These are phyloP conservation scores for Aurelia aurita complex sp. Pacific DNA, from an alignment of 30 jellyfish, hydroid and myxozoan species.

Conservation along the genomic window DNA sequence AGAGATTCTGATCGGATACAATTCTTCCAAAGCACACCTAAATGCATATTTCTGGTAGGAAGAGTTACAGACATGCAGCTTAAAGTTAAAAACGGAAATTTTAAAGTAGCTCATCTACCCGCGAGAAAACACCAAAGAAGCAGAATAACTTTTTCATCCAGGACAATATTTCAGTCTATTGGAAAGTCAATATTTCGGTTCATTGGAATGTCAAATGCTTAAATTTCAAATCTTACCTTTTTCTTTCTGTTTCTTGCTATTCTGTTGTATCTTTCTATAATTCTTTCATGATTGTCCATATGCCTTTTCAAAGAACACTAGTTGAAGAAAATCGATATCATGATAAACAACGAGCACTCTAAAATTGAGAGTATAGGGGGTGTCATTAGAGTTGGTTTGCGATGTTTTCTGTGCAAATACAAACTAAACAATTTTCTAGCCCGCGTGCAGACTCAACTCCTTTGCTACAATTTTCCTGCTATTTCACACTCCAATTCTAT, in stretches of 20 bases:
- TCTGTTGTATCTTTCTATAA: conserved; percentile 35
- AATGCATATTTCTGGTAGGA: no score
- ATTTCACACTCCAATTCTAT: no score
- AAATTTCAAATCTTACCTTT: conserved; percentile 11
- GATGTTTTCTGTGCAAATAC: no score
- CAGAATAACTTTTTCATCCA: not conserved
- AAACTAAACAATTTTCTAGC: no score
- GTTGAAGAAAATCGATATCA: not conserved
- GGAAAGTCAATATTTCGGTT: not conserved
- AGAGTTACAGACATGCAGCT: no score
- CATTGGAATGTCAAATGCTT: not conserved
- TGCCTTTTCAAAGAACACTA: conserved; percentile 53
- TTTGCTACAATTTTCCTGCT: no score
- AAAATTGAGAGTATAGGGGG: not conserved
- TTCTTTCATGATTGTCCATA: conserved; percentile 42
- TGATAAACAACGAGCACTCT: not conserved
- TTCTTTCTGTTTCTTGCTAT: conserved; percentile 53
- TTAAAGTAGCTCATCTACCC: no score
- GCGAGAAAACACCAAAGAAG: not conserved
- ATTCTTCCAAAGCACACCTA: no score
- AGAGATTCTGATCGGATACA: no score
- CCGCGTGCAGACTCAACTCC: no score
- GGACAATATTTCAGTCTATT: not conserved
- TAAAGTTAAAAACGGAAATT: no score
- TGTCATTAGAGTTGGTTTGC: not conserved